Evolutionary conservation across 53 echinoderm and acorn worm genomes (phyloP), one percentile per base, ranked within the genome.

Genomic region (Holothuria leucospilota): DNA sequence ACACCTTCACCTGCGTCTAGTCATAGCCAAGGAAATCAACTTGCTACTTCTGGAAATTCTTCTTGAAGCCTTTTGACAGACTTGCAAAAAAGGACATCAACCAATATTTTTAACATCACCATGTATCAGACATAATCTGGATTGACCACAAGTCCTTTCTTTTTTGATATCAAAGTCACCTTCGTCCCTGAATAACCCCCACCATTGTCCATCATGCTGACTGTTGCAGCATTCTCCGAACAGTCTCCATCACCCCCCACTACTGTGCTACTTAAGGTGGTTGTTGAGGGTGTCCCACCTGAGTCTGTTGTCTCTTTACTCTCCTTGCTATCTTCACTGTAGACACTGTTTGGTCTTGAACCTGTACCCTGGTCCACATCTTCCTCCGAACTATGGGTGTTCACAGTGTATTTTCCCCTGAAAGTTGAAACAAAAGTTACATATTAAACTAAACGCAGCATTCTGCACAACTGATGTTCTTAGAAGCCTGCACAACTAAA

Each of bases 251-350:
- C 69, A 7, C 59, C 39, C 12, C 68, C 82, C 0, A 81, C 81
- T 46, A 46, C 59, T 21, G 69, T 29, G 64, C 38, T 53, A 52
- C 68, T 34, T 85, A 78, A 66, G 83, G 81, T 81, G 62, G 52
- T 78, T n/a, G 71, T 81, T 13, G 90, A 81, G 11, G 86, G 86
- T 21, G 86, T 78, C 28, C 87, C 91, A 6, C 92, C 92, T 0
- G 89, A 89, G 68, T 89, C 92, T 16, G 82, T 86, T 18, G 89
- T 89, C 14, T 82, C 89, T 15, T 52, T 69, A 40, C 85, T 69
- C 14, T 85, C 85, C 68, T 92, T 92, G 78, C 92, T 95, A 85
- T 95, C 96, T 68, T 95, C 96, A 14, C 96, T 95, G 96, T 95
- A 93, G 89, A 95, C 87, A 78, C 93, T 93, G 82, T 93, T 95